Evolutionary conservation across 2,797 vertebrate genomes (phyloP).

Genomic region (Acanthiza pusilla): DNA sequence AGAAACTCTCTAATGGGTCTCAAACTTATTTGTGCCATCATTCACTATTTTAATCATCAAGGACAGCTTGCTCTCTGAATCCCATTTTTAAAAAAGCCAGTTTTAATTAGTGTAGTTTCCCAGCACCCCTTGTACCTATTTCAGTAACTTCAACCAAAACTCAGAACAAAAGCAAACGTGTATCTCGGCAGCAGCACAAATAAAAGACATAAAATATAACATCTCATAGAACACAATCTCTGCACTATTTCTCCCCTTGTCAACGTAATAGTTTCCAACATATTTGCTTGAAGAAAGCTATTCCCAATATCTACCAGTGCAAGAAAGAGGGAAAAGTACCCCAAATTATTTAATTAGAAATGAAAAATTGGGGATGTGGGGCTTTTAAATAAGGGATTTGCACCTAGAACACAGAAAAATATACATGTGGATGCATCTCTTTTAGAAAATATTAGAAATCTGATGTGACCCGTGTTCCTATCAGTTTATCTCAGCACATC

Average conservation of each 20-base stretch:
- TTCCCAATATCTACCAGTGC: not conserved
- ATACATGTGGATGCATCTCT: not conserved
- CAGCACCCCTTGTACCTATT: not conserved
- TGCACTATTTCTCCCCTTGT: not conserved
- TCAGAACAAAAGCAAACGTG: not conserved
- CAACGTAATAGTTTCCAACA: not conserved
- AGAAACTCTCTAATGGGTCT: not conserved
- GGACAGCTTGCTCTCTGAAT: constrained; percentile 11
- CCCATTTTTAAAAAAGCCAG: not conserved
- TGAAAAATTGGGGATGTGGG: not conserved
- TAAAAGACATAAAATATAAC: not conserved
- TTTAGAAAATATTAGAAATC: not conserved
- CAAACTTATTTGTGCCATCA: constrained; percentile 3
- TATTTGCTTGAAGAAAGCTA: not conserved
- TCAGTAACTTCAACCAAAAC: not conserved
- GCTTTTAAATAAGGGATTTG: not conserved
- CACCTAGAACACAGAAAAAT: not conserved
- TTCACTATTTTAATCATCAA: constrained; percentile 39
- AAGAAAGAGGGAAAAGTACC: not conserved
- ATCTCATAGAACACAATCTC: not conserved
- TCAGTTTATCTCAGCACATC: not conserved
- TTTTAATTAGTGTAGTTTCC: constrained; percentile 37
- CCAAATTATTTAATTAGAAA: not conserved
- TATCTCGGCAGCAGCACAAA: not conserved
- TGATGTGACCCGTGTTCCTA: not conserved